phyloP scores from a whole-genome alignment of 1,140 invertebrate genomes.

The Drosophila obscura region DNA sequence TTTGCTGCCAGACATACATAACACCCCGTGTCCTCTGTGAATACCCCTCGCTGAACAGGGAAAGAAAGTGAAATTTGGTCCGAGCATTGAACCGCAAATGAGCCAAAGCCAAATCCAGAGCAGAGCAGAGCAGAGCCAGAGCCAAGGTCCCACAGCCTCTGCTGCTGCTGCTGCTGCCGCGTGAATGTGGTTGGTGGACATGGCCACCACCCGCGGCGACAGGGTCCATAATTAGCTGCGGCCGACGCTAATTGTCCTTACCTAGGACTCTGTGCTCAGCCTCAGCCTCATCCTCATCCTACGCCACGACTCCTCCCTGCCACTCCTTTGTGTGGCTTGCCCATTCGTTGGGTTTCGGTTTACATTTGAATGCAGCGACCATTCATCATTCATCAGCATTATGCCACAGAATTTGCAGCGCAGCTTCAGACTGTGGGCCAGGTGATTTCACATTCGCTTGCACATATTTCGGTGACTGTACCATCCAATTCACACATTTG shows the following conservation, averaged over 20 bases:
- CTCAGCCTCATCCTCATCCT: constrained; percentile 4
- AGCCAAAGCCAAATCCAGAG: background rate
- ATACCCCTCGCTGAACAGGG: no score
- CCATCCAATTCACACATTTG: background rate
- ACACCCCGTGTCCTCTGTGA: no score
- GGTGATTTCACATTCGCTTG: constrained; percentile 27
- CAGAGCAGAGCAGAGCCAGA: background rate
- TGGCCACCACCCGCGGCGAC: constrained; percentile 52
- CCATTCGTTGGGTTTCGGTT: background rate
- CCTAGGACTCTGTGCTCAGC: constrained; percentile 10
- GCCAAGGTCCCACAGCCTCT: constrained; percentile 1
- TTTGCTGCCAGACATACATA: no score
- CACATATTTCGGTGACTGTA: constrained; percentile 3
- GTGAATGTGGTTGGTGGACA: background rate
- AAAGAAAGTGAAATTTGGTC: constrained; percentile 42
- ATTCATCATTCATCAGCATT: no score
- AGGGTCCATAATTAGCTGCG: constrained; percentile 71
- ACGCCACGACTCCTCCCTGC: background rate
- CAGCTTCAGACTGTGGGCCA: constrained; percentile 13
- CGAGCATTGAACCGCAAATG: constrained; percentile 57
- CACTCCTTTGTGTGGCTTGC: background rate
- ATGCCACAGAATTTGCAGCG: background rate
- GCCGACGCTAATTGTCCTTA: constrained; percentile 63
- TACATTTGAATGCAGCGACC: constrained; percentile 13
- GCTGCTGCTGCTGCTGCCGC: no score